Percentiles rank a stretch among this genome's conserved stretches.
Evolutionary conservation across 2,113 vertebrate species (phyloP).

Genomic region (Gadus chalcogrammus): DNA sequence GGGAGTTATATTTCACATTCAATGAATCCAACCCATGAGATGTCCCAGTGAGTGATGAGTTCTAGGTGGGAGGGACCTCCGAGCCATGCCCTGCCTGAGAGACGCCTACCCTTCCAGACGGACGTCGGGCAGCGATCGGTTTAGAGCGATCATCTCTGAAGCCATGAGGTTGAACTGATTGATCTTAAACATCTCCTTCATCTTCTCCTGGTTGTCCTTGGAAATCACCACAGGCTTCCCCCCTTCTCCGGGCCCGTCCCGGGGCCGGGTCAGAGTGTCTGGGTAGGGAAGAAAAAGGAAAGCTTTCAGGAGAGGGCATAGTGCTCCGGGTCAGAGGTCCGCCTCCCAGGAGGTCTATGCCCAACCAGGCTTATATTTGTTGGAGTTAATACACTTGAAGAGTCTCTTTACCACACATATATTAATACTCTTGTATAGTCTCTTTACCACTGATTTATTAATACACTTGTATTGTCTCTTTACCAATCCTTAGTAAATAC

Average conservation of each 20-base stretch:
- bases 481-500: too few relatives aligned
- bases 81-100: not conserved
- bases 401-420: too few relatives aligned
- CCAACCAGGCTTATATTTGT: too few relatives aligned
- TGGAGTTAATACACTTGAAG: too few relatives aligned
- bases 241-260: constrained; percentile 96
- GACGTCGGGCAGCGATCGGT: constrained; percentile 94
- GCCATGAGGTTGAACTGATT: constrained; percentile 99
- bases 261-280: constrained; percentile 84
- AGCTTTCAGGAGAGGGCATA: not conserved
- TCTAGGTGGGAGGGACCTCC: too few relatives aligned
- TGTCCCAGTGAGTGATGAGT: too few relatives aligned
- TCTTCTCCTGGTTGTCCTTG: constrained; percentile 97
- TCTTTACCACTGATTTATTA: too few relatives aligned
- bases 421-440: too few relatives aligned
- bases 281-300: constrained; percentile 33
- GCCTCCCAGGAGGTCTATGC: too few relatives aligned
- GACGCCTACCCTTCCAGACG: constrained; percentile 93
- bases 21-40: too few relatives aligned
- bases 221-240: constrained; percentile 96
- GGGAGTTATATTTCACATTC: too few relatives aligned
- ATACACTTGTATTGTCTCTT: too few relatives aligned
- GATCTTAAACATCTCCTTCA: constrained; percentile 99
- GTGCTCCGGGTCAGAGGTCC: not conserved
- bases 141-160: constrained; percentile 97